Evolutionary conservation across 1,140 invertebrate species (phyloP).

Genomic region (Bombus confusus): DNA sequence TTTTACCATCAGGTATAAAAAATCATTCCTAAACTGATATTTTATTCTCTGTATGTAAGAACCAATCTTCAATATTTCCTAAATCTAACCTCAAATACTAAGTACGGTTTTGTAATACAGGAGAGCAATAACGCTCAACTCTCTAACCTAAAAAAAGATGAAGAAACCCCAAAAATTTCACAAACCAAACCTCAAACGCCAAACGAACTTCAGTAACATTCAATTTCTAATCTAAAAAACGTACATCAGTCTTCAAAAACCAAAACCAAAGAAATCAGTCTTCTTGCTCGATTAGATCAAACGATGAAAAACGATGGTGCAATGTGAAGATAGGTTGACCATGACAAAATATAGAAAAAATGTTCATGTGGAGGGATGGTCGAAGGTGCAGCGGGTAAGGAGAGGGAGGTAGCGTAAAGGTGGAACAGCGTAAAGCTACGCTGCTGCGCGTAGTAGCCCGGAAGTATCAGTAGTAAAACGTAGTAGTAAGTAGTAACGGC

Average conservation of each 20-base stretch:
- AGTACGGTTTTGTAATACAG: too few relatives aligned
- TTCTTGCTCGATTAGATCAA: background rate
- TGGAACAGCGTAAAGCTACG: conserved; percentile 54
- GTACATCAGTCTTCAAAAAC: background rate
- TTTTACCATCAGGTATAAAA: too few relatives aligned
- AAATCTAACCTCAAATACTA: too few relatives aligned
- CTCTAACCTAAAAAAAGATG: too few relatives aligned
- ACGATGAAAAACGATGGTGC: background rate
- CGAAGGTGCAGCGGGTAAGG: background rate
- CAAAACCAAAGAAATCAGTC: background rate
- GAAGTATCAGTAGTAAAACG: conserved; percentile 65
- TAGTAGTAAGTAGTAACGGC: conserved; percentile 71
- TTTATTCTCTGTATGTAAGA: too few relatives aligned
- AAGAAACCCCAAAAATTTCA: too few relatives aligned
- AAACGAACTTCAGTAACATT: too few relatives aligned
- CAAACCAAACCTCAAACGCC: too few relatives aligned
- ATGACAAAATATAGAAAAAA: background rate
- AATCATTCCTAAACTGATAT: too few relatives aligned
- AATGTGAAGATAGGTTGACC: background rate
- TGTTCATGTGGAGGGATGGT: background rate
- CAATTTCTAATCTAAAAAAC: too few relatives aligned
- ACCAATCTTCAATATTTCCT: too few relatives aligned
- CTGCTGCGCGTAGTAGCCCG: conserved; percentile 64
- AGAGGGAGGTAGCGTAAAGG: background rate
- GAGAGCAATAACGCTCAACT: too few relatives aligned